Percentiles rank a stretch among this genome's conserved stretches.
Evolutionary conservation across 1,140 invertebrate species (phyloP).

Genomic region (Drosophila sp.): DNA sequence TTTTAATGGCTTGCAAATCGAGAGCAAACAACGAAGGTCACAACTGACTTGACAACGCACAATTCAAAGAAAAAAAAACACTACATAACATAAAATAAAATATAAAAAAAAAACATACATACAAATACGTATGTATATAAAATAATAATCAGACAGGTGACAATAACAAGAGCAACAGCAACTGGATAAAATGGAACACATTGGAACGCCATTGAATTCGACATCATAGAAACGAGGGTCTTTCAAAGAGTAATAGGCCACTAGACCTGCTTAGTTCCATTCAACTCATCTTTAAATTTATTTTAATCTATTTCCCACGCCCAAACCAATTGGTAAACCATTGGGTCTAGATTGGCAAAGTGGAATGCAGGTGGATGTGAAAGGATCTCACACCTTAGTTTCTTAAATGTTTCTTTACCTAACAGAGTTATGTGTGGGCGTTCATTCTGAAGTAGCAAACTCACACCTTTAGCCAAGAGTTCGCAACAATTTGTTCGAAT

Average conservation of each 20-base stretch:
- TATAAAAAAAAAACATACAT: conserved; percentile 35
- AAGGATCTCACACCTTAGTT: conserved; percentile 5
- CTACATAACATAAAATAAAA: conserved; percentile 4
- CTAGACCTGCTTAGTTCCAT: conserved; percentile 1
- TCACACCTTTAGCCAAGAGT: neutral
- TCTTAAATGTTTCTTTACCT: neutral
- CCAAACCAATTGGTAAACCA: neutral
- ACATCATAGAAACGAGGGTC: conserved; percentile 20
- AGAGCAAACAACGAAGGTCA: conserved; percentile 63
- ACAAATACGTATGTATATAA: conserved; percentile 21
- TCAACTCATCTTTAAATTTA: neutral
- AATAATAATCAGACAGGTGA: conserved; percentile 76
- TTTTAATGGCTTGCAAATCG: conserved; percentile 75
- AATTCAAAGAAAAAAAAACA: conserved; percentile 52
- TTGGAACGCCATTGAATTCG: conserved; percentile 46
- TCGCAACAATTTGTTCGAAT: neutral
- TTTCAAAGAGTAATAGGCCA: neutral
- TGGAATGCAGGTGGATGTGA: neutral
- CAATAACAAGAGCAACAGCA: conserved; percentile 68
- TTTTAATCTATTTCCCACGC: neutral
- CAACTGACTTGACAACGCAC: conserved; percentile 61
- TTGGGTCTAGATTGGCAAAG: neutral
- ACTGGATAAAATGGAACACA: conserved; percentile 63
- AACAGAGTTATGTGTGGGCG: neutral
- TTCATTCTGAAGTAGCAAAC: neutral